Evolutionary conservation across 2,797 vertebrate genomes (phyloP).

Genomic region (Darevskia mixta): DNA sequence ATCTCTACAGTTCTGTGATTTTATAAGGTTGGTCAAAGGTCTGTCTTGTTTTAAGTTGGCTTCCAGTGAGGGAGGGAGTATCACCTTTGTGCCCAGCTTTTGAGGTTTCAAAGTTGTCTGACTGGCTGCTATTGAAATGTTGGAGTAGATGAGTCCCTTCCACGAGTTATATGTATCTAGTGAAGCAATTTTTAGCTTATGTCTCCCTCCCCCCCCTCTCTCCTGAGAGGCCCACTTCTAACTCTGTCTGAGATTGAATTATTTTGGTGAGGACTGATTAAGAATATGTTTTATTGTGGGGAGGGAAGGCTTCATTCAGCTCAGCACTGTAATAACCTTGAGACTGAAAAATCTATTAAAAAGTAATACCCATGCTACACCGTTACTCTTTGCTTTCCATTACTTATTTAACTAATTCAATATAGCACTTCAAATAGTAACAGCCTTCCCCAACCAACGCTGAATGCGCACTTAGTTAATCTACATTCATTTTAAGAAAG

Average conservation of each 20-base stretch:
- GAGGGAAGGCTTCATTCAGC: not conserved
- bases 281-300: slow-evolving; percentile 36
- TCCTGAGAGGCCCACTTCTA: not conserved
- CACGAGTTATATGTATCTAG: not conserved
- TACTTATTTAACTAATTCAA: not conserved
- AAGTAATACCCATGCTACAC: not conserved
- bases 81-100: not conserved
- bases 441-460: not conserved
- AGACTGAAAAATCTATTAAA: slow-evolving; percentile 35
- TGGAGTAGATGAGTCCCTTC: not conserved
- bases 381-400: slow-evolving; percentile 3
- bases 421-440: slow-evolving; percentile 29
- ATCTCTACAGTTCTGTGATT: too few species aligned
- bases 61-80: not conserved
- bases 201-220: too few species aligned
- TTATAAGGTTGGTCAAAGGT: not conserved
- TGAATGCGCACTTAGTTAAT: not conserved
- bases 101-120: not conserved
- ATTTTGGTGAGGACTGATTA: slow-evolving; percentile 13
- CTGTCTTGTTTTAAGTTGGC: not conserved
- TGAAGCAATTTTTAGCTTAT: not conserved
- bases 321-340: slow-evolving; percentile 11
- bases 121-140: not conserved
- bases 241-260: slow-evolving; percentile 10
- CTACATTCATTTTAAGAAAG: slow-evolving; percentile 30